Evolutionary conservation across 2,797 vertebrate genomes (phyloP).

Genomic region (Premnoplex brunnescens): DNA sequence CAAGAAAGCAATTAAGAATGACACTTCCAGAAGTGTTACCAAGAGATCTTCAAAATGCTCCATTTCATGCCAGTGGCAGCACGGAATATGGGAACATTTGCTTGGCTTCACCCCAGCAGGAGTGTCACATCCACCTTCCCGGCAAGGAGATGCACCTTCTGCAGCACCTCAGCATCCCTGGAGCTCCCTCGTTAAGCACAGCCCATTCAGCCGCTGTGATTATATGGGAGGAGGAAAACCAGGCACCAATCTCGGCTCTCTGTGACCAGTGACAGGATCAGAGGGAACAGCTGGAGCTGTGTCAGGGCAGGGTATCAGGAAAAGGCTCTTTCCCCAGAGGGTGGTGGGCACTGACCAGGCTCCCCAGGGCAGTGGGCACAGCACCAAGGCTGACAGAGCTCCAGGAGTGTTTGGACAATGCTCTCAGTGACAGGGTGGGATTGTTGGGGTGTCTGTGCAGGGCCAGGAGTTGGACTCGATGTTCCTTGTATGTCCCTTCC

Average conservation of each 20-base stretch:
- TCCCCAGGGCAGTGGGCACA: not conserved
- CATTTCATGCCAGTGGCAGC: fast-evolving
- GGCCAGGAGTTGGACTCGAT: not conserved
- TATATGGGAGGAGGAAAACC: not conserved
- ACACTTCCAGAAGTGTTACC: not conserved
- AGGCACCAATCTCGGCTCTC: not conserved
- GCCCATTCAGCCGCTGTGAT: not conserved
- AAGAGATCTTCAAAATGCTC: not conserved
- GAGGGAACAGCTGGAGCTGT: not conserved
- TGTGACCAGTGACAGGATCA: not conserved
- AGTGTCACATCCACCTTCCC: not conserved
- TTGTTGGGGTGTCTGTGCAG: not conserved
- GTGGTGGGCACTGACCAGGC: not conserved
- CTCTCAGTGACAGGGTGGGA: not conserved
- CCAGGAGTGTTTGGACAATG: fast-evolving
- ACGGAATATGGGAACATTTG: not conserved
- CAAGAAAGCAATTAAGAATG: not conserved
- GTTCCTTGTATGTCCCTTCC: not conserved
- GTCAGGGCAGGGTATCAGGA: not conserved
- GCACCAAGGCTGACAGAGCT: not conserved
- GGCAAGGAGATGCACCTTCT: not conserved
- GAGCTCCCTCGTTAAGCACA: not conserved
- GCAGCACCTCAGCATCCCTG: not conserved
- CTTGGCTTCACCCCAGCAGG: not conserved
- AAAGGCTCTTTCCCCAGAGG: not conserved